Conservation (phyloP, 2,888 invertebrate genomes). For the Netelia inedita region DNA sequence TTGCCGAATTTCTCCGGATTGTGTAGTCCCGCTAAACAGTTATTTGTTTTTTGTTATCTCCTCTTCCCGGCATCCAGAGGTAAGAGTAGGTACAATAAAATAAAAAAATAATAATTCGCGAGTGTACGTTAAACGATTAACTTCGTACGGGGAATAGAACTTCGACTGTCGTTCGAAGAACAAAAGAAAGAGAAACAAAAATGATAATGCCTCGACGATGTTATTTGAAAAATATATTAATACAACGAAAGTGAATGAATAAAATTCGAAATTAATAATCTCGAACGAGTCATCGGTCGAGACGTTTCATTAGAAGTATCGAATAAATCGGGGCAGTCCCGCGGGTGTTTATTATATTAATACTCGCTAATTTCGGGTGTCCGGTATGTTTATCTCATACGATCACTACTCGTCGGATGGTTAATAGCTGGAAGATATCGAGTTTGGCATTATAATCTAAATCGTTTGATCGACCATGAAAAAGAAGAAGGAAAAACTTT, state of each 20-base stretch:
- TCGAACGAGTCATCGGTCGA: constrained; percentile 17
- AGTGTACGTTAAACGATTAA: constrained; percentile 32
- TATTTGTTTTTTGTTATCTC: constrained; percentile 26
- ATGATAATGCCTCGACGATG: constrained; percentile 31
- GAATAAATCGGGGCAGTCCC: constrained; percentile 29
- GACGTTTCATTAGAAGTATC: constrained; percentile 12
- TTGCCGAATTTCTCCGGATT: constrained; percentile 33
- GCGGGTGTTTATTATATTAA: constrained; percentile 39
- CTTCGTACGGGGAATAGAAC: constrained; percentile 1
- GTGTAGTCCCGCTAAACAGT: constrained; percentile 50
- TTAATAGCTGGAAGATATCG: constrained; percentile 63
- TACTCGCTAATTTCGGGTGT: constrained; percentile 65
- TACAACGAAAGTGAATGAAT: constrained; percentile 12
- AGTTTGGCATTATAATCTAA: constrained; percentile 42
- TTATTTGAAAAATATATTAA: constrained; percentile 9
- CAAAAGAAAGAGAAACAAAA: constrained; percentile 9
- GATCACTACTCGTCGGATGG: constrained; percentile 45
- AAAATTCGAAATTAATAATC: constrained; percentile 28
- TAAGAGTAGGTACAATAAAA: constrained; percentile 40
- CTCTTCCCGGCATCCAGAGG: constrained; percentile 25
- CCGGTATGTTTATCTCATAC: constrained; percentile 47
- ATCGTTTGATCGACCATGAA: neutral
- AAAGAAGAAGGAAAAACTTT: neutral
- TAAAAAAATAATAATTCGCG: neutral
- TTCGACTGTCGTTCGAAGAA: neutral